Conservation (phyloP, 2,888 invertebrate genomes). For the Oligia latruncula region DNA sequence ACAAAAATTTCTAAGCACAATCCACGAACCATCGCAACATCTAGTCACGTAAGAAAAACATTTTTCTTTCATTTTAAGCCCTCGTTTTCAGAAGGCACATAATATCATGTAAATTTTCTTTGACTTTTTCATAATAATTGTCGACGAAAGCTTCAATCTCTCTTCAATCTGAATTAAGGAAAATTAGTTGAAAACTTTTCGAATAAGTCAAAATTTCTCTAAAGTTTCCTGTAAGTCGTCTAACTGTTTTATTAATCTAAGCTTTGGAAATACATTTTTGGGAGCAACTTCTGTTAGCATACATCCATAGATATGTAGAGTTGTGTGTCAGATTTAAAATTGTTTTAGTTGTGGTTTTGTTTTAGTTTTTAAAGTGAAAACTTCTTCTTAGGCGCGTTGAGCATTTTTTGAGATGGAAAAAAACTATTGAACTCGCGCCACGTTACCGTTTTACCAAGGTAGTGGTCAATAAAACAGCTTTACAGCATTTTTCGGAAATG, state of each 20-base stretch:
- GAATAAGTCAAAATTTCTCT: slow-evolving; percentile 60
- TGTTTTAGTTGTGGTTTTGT: too few species aligned
- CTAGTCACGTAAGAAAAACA: neutral
- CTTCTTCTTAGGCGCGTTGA: too few species aligned
- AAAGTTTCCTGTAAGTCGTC: slow-evolving; percentile 51
- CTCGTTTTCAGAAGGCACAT: slow-evolving; percentile 24
- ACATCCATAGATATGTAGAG: neutral
- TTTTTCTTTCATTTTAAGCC: slow-evolving; percentile 3
- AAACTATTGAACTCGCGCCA: too few species aligned
- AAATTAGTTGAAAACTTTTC: slow-evolving; percentile 61
- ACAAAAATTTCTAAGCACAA: neutral
- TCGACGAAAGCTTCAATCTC: slow-evolving; percentile 56
- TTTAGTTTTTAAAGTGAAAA: too few species aligned
- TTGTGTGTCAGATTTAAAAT: neutral
- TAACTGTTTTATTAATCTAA: slow-evolving; percentile 62
- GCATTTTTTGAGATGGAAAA: too few species aligned
- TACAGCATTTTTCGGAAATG: too few species aligned
- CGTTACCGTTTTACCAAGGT: too few species aligned
- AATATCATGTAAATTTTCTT: slow-evolving; percentile 52
- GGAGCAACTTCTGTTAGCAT: slow-evolving; percentile 8
- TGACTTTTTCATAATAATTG: slow-evolving; percentile 56
- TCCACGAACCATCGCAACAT: neutral
- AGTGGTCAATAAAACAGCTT: too few species aligned
- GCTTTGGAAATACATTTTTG: slow-evolving; percentile 37
- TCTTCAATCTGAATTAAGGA: slow-evolving; percentile 59